Conservation (phyloP, 2,888 invertebrate genomes). For the Gymnosoma rotundatum region DNA sequence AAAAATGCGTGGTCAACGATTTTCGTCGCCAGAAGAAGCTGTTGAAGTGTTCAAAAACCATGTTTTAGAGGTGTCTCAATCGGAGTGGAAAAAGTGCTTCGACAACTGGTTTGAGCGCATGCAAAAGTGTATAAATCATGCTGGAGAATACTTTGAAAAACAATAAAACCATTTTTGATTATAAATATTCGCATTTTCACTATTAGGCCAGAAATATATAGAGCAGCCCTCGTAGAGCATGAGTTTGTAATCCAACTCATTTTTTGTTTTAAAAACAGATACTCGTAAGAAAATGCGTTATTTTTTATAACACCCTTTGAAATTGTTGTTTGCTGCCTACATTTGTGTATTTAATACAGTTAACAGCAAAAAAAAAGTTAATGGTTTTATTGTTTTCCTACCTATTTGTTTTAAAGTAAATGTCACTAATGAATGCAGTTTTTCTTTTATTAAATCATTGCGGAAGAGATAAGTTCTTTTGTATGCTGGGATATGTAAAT, state of each 20-base stretch:
- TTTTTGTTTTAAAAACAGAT: constrained; percentile 35
- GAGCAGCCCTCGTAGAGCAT: not conserved
- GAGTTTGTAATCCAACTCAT: constrained; percentile 10
- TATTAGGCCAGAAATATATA: no score
- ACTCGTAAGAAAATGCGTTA: constrained; percentile 67
- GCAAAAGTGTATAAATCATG: no score
- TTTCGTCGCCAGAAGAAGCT: no score
- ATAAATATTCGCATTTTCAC: no score
- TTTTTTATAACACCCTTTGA: constrained; percentile 48
- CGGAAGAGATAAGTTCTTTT: constrained; percentile 46
- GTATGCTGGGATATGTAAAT: not conserved
- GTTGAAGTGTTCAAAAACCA: no score
- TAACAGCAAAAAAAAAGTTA: constrained; percentile 44
- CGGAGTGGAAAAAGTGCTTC: no score
- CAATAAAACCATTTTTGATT: no score
- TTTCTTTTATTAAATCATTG: constrained; percentile 13
- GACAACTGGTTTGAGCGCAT: no score
- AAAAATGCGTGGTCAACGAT: no score
- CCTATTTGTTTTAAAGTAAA: constrained; percentile 20
- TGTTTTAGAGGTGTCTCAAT: no score
- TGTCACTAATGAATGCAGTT: constrained; percentile 51
- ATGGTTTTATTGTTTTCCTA: constrained; percentile 36
- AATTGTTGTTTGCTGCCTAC: constrained; percentile 44
- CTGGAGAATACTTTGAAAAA: no score
- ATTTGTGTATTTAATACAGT: constrained; percentile 10